Evolutionary conservation across 2,113 vertebrate species (phyloP).

Genomic region (Rhabdomys dilectus): DNA sequence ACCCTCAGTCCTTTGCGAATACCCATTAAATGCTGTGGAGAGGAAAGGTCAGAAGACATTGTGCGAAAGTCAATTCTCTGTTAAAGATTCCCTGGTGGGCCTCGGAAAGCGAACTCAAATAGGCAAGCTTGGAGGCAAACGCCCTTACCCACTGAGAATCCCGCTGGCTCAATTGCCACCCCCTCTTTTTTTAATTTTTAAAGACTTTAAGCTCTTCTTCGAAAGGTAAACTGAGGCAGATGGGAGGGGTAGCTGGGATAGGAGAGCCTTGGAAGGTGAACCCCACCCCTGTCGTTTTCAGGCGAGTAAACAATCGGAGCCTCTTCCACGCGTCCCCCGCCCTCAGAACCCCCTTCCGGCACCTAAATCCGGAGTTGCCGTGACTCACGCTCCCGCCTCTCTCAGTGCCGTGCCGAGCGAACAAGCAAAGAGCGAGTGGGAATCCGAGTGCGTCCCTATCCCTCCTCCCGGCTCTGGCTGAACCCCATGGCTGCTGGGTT

Average conservation of each 20-base stretch:
- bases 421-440: constrained; percentile 36
- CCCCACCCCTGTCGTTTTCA: constrained; percentile 63
- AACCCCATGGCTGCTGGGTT: not conserved
- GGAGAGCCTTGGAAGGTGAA: not conserved
- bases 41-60: not conserved
- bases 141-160: not conserved
- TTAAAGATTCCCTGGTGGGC: too few relatives aligned
- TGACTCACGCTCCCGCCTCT: constrained; percentile 82
- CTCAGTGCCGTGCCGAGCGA: constrained; percentile 74
- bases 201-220: constrained; percentile 26
- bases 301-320: constrained; percentile 75
- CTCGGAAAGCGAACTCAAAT: not conserved
- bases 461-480: not conserved
- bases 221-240: constrained; percentile 72
- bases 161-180: not conserved
- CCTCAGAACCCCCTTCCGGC: constrained; percentile 73
- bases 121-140: not conserved
- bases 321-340: constrained; percentile 72
- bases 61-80: not conserved
- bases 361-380: constrained; percentile 80
- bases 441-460: constrained; percentile 7
- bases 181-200: not conserved
- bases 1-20: not conserved
- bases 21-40: not conserved
- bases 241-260: not conserved